phyloP scores from a whole-genome alignment of 2,888 invertebrate genomes.

The Erebia ligea region DNA sequence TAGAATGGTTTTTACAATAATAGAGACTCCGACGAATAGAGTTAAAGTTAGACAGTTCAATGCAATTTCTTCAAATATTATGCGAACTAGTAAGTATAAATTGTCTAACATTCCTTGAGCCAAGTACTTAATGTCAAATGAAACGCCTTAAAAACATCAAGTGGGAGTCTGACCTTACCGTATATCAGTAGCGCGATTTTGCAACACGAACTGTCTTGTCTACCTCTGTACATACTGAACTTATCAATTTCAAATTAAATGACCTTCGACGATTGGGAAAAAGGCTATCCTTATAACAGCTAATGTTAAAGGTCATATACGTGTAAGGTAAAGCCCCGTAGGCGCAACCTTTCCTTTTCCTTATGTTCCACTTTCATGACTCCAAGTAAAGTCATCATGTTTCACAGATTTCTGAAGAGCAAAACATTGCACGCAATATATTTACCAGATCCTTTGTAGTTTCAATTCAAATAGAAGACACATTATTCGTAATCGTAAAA shows the following conservation, averaged over 20 bases:
- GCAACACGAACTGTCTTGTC: slow-evolving; percentile 35
- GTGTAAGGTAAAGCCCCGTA: slow-evolving; percentile 18
- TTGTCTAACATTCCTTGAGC: not conserved
- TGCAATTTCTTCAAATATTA: not conserved
- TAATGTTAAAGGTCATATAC: slow-evolving; percentile 35
- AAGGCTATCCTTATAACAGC: slow-evolving; percentile 25
- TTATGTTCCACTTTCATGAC: not conserved
- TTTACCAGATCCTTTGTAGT: not conserved
- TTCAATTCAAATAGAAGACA: too few species aligned
- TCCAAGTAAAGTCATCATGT: not conserved
- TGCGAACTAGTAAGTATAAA: not conserved
- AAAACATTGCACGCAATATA: too few species aligned
- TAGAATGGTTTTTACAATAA: too few species aligned
- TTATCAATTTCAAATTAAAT: slow-evolving; percentile 35
- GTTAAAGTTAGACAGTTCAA: not conserved
- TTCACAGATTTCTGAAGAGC: not conserved
- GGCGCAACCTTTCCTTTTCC: slow-evolving; percentile 34
- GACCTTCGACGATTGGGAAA: slow-evolving; percentile 41
- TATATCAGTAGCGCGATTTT: slow-evolving; percentile 33
- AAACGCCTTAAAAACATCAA: slow-evolving; percentile 19
- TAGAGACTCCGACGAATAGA: too few species aligned
- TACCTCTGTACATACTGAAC: slow-evolving; percentile 28
- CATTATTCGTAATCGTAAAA: not conserved
- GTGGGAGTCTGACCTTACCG: slow-evolving; percentile 37
- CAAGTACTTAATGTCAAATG: slow-evolving; percentile 1